phyloP scores from a whole-genome alignment of 1,140 invertebrate species.

The Drosophila tsacasi region DNA sequence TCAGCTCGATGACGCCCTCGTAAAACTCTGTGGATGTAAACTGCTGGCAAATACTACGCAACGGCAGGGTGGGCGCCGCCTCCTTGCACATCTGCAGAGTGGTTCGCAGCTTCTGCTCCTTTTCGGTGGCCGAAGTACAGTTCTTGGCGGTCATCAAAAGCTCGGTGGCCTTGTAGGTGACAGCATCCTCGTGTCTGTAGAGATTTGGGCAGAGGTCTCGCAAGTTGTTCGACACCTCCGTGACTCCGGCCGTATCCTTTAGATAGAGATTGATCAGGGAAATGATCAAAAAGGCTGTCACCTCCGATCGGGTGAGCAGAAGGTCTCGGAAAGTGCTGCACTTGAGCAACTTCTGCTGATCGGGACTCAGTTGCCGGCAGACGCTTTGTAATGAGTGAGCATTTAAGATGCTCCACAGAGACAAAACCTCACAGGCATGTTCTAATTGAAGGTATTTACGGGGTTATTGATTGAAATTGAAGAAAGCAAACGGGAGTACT shows the following conservation, averaged over 20 bases:
- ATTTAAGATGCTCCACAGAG: conserved; percentile 96
- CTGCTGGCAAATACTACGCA: conserved; percentile 83
- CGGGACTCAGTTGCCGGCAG: conserved; percentile 88
- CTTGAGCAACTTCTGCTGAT: conserved; percentile 87
- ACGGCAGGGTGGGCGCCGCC: conserved; percentile 77
- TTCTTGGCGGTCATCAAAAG: conserved; percentile 92
- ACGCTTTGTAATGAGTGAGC: conserved; percentile 97
- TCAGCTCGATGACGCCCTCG: conserved; percentile 95
- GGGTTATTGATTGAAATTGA: background rate
- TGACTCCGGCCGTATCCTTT: conserved; percentile 97
- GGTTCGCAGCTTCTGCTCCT: conserved; percentile 90
- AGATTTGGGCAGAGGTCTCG: conserved; percentile 96
- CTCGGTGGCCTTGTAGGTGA: conserved; percentile 96
- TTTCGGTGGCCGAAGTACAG: conserved; percentile 89
- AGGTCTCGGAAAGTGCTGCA: conserved; percentile 91
- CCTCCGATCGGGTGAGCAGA: conserved; percentile 93
- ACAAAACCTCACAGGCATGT: conserved; percentile 95
- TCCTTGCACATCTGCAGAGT: conserved; percentile 94
- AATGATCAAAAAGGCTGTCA: conserved; percentile 91
- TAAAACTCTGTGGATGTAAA: conserved; percentile 93
- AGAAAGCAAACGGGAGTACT: conserved; percentile 17
- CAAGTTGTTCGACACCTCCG: conserved; percentile 95
- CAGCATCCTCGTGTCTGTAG: conserved; percentile 97
- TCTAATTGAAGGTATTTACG: conserved; percentile 70
- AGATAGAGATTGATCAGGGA: conserved; percentile 94